A percentile compares a stretch with the other conserved stretches of the same genome.
Conservation (phyloP, 92 coral and sea anemone species). For the Pocillopora grandis region DNA sequence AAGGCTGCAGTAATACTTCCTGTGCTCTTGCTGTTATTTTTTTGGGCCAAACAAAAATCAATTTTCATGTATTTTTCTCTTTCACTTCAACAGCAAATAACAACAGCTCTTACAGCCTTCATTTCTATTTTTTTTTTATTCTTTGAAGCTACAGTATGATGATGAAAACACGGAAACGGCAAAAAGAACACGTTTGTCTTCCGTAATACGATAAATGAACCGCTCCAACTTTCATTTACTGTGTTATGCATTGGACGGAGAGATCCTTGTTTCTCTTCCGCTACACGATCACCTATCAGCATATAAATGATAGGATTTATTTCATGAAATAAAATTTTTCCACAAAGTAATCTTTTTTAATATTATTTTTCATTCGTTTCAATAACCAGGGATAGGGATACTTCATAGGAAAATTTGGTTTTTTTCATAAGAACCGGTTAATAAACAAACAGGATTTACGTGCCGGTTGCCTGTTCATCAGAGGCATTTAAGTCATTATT, state of each 20-base stretch:
- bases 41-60: not conserved
- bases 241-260: not conserved
- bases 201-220: conserved; percentile 6
- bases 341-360: not conserved
- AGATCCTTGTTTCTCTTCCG: conserved; percentile 1
- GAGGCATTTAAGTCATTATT: not conserved
- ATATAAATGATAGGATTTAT: not conserved
- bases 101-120: not conserved
- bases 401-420: not conserved
- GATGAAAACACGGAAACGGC: not conserved
- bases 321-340: not conserved
- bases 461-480: not conserved
- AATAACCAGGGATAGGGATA: not conserved
- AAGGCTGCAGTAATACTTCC: not conserved
- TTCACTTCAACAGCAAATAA: not conserved
- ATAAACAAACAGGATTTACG: not conserved
- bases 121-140: not conserved
- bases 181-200: not conserved
- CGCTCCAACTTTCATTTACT: conserved; percentile 11
- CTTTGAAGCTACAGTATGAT: not conserved
- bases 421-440: no score
- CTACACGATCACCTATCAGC: not conserved
- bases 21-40: not conserved
- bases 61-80: conserved; percentile 7
- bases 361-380: conserved; percentile 4